phyloP scores from a whole-genome alignment of 2,888 invertebrate species.

The Odontocerum albicorne region DNA sequence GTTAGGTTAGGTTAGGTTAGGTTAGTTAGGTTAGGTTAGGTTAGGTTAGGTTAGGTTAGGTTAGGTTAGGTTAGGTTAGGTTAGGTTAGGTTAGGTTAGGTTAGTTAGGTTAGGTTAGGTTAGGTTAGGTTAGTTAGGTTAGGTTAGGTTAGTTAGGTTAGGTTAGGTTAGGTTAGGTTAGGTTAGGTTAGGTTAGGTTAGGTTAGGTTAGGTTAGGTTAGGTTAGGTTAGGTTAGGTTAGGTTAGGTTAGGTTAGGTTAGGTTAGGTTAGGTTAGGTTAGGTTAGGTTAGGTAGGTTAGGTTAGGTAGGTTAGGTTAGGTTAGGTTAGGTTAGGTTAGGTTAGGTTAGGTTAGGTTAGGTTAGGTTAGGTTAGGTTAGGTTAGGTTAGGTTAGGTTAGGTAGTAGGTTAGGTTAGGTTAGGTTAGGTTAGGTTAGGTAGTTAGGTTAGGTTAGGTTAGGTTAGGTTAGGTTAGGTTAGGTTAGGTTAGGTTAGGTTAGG shows the following conservation, averaged over 20 bases:
- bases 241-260: constrained; percentile 34
- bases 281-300: too few relatives aligned
- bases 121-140: constrained; percentile 2
- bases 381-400: constrained; percentile 27
- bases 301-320: too few relatives aligned
- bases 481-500: constrained; percentile 33
- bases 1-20: too few relatives aligned
- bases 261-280: constrained; percentile 11
- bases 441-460: neutral
- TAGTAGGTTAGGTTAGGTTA: neutral
- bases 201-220: constrained; percentile 30
- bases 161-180: constrained; percentile 6
- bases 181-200: constrained; percentile 11
- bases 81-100: constrained; percentile 7
- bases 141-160: neutral
- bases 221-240: constrained; percentile 34
- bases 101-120: too few relatives aligned
- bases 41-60: too few relatives aligned
- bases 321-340: constrained; percentile 33
- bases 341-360: constrained; percentile 34
- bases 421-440: too few relatives aligned
- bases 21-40: too few relatives aligned
- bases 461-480: neutral
- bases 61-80: too few relatives aligned
- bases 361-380: constrained; percentile 35